phyloP scores from a whole-genome alignment of 2,113 vertebrate species.

The Cavia aperea region DNA sequence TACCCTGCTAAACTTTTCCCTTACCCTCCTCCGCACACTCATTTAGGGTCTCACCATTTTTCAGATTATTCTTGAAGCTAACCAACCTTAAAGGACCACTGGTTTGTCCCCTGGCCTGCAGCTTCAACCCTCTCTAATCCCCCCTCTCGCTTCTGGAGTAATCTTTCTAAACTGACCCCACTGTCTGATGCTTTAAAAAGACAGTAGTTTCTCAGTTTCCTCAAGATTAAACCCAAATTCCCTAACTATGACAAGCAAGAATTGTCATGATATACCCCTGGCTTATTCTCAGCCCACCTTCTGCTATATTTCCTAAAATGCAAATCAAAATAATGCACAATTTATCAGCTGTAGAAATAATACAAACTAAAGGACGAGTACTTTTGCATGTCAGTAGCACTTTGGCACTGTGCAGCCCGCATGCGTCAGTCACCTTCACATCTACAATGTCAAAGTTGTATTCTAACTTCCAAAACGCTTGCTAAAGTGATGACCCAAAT shows the following conservation, averaged over 20 bases:
- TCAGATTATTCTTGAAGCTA: background rate
- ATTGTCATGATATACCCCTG: background rate
- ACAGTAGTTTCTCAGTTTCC: background rate
- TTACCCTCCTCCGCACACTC: background rate
- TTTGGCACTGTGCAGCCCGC: background rate
- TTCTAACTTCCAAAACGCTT: background rate
- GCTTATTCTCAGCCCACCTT: background rate
- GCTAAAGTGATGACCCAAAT: background rate
- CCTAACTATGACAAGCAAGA: background rate
- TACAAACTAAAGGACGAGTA: conserved; percentile 28
- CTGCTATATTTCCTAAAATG: background rate
- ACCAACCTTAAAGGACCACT: background rate
- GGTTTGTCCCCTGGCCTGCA: background rate
- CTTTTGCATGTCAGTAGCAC: background rate
- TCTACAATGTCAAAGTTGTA: background rate
- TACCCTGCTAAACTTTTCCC: background rate
- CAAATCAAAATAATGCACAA: conserved; percentile 27
- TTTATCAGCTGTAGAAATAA: background rate
- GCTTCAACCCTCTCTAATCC: background rate
- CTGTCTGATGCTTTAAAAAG: conserved; percentile 25
- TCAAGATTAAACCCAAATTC: conserved; percentile 38
- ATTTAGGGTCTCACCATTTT: background rate
- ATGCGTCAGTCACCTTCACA: background rate
- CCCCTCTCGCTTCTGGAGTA: background rate
- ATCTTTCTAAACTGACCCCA: background rate